phyloP scores from a whole-genome alignment of 2,113 vertebrate species.

The Perca flavescens region DNA sequence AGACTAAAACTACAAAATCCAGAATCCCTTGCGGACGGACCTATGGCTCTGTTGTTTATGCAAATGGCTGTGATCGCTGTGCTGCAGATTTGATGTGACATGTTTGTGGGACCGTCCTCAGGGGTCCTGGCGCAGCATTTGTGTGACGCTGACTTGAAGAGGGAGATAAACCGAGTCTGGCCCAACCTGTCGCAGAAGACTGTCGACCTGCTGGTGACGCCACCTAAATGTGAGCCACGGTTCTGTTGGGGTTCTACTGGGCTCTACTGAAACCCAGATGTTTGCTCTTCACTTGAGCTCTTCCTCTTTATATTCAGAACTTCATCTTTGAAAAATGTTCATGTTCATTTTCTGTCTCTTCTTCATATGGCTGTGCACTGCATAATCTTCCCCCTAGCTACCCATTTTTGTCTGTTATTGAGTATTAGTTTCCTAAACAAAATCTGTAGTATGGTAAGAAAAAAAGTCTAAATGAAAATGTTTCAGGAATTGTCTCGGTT shows the following conservation, averaged over 20 bases:
- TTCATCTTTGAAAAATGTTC: background rate
- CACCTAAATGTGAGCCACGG: conserved; percentile 90
- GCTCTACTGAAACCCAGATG: background rate
- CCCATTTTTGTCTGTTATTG: background rate
- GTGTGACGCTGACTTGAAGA: conserved; percentile 91
- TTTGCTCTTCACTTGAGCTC: background rate
- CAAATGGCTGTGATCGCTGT: conserved; percentile 7
- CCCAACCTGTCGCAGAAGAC: conserved; percentile 94
- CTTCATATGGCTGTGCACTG: background rate
- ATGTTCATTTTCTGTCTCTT: background rate
- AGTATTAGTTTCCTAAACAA: background rate
- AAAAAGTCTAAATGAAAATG: too few species aligned
- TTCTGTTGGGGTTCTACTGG: background rate
- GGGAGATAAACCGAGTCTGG: conserved; percentile 94
- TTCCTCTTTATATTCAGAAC: background rate
- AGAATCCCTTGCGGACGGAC: conserved; percentile 13
- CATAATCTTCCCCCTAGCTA: background rate
- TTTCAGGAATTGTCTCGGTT: background rate
- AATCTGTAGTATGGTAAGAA: too few species aligned
- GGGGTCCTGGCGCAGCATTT: conserved; percentile 92
- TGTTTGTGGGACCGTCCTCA: conserved; percentile 60
- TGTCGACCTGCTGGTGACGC: conserved; percentile 94
- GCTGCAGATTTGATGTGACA: conserved; percentile 42
- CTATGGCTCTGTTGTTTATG: conserved; percentile 4
- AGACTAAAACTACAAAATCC: conserved; percentile 42